A percentile compares a stretch with the other conserved stretches of the same genome.
phyloP scores from a whole-genome alignment of 2,888 invertebrate species.

The Falcaria lacertinaria region DNA sequence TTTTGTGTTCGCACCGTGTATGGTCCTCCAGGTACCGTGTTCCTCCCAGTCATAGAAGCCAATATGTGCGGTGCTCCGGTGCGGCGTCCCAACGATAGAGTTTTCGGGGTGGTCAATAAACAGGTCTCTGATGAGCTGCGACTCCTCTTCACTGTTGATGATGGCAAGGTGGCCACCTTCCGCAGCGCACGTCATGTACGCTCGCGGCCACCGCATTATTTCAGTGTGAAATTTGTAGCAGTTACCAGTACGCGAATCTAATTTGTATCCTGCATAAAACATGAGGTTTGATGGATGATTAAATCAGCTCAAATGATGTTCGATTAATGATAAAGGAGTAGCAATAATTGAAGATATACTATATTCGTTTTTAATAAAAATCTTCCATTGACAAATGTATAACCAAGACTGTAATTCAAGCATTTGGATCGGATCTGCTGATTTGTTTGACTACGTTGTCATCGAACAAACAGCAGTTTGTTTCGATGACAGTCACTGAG shows the following conservation, averaged over 20 bases:
- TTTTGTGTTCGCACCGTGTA: conserved; percentile 10
- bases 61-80: neutral
- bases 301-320: too few species aligned
- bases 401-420: too few species aligned
- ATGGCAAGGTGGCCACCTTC: conserved; percentile 13
- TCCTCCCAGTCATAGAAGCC: conserved; percentile 1
- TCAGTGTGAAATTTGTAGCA: conserved; percentile 13
- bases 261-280: conserved; percentile 4
- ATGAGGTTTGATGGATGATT: neutral
- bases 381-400: too few species aligned
- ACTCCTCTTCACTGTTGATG: conserved; percentile 8
- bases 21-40: conserved; percentile 6
- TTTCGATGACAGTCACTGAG: too few species aligned
- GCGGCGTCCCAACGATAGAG: neutral
- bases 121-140: neutral
- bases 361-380: too few species aligned
- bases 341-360: too few species aligned
- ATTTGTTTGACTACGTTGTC: too few species aligned
- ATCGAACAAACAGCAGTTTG: neutral
- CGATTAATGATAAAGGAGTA: too few species aligned
- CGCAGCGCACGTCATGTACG: conserved; percentile 7
- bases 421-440: too few species aligned
- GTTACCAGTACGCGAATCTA: conserved; percentile 4
- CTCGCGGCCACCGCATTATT: conserved; percentile 4
- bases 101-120: neutral